Conservation (phyloP, 2,797 vertebrate genomes). For the Onychomys torridus region DNA sequence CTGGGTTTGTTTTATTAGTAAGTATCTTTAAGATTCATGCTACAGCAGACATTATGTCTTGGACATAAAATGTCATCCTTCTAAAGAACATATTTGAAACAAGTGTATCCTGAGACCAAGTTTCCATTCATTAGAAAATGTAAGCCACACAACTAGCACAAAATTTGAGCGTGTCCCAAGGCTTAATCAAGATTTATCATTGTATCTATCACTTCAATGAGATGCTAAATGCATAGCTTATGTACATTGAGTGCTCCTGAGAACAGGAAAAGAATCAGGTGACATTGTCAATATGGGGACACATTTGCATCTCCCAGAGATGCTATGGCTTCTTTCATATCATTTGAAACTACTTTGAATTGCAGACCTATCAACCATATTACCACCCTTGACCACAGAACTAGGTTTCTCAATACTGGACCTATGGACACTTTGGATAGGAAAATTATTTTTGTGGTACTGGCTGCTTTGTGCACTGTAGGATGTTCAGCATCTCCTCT, state of each 20-base stretch:
- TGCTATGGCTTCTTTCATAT: neutral
- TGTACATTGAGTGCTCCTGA: neutral
- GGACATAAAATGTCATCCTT: neutral
- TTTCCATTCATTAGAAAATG: constrained; percentile 47
- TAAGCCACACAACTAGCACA: constrained; percentile 2
- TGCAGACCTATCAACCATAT: neutral
- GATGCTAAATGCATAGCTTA: neutral
- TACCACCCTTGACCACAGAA: neutral
- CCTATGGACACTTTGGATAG: neutral
- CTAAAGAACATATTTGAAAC: constrained; percentile 4
- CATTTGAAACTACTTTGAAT: neutral
- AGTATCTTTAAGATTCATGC: too few relatives aligned
- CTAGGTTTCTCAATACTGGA: neutral
- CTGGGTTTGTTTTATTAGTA: too few relatives aligned
- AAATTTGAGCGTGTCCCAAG: neutral
- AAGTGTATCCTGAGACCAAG: neutral
- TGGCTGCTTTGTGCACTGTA: neutral
- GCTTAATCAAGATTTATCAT: neutral
- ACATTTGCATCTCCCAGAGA: neutral
- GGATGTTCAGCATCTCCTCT: neutral
- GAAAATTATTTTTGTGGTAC: neutral
- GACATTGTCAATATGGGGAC: neutral
- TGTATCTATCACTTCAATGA: neutral
- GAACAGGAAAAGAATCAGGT: neutral
- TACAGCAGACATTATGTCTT: neutral